Evolutionary conservation across 2,888 invertebrate genomes (phyloP).

Genomic region (Ditula angustiorana): DNA sequence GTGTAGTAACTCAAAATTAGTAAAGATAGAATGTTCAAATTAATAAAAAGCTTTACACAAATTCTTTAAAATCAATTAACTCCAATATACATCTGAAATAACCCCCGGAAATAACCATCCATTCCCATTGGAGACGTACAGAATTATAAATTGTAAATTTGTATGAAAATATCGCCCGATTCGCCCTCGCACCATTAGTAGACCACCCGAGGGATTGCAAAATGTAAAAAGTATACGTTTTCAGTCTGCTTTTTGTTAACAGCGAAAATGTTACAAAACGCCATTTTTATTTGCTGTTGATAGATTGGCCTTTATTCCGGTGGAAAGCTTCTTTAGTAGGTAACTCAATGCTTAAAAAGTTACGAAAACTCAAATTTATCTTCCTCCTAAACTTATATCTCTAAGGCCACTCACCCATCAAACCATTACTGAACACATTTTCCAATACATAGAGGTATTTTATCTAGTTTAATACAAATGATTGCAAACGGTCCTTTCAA

Average conservation of each 20-base stretch:
- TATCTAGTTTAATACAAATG: too few species aligned
- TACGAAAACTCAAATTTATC: too few species aligned
- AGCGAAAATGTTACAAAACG: neutral
- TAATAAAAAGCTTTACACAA: neutral
- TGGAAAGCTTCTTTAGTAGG: neutral
- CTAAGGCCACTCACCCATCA: too few species aligned
- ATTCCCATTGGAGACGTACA: neutral
- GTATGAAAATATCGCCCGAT: conserved; percentile 1
- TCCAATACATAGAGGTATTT: too few species aligned
- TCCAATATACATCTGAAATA: neutral
- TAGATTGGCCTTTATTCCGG: neutral
- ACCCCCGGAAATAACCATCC: neutral
- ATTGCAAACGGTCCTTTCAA: too few species aligned
- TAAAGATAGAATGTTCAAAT: too few species aligned
- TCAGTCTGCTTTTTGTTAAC: conserved; percentile 8
- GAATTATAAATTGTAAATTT: conserved; percentile 16
- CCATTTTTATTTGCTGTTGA: conserved; percentile 4
- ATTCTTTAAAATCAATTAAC: neutral
- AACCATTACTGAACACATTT: too few species aligned
- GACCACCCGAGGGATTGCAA: neutral
- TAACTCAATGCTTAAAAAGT: neutral
- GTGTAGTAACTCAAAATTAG: too few species aligned
- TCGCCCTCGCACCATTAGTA: conserved; percentile 7
- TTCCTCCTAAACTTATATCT: too few species aligned
- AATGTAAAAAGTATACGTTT: conserved; percentile 7